Conservation (phyloP, 2,113 vertebrate species). For the Takifugu flavidus region DNA sequence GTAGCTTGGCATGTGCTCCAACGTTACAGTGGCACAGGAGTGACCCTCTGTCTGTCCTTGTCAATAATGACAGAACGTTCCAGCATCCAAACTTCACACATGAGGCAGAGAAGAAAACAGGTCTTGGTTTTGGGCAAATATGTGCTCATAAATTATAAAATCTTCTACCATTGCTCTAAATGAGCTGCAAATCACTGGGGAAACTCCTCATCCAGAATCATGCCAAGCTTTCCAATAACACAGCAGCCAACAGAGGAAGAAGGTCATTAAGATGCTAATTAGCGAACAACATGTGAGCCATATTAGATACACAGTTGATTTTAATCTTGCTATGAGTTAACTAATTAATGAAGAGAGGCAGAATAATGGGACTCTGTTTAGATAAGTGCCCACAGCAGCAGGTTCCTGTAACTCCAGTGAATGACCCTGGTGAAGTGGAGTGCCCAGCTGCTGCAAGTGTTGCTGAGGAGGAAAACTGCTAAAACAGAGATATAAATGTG, state of each 20-base stretch:
- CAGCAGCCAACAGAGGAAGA: conserved; percentile 7
- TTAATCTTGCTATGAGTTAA: conserved; percentile 7
- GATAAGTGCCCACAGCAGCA: not conserved
- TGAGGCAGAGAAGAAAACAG: not conserved
- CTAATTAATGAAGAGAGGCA: conserved; percentile 11
- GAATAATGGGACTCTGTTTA: not conserved
- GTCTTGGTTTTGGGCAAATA: not conserved
- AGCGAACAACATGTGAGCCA: conserved; percentile 13
- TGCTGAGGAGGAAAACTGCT: not conserved
- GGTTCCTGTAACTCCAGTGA: not conserved
- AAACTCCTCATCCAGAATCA: conserved; percentile 6
- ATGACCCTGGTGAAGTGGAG: not conserved
- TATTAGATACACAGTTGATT: conserved; percentile 4
- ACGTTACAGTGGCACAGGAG: no score
- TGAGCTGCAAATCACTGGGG: not conserved
- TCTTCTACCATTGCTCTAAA: not conserved
- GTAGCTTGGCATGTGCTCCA: no score
- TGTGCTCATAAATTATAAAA: no score
- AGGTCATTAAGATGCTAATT: conserved; percentile 20
- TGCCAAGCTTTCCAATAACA: conserved; percentile 9
- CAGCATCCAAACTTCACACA: no score
- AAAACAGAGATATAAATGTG: not conserved
- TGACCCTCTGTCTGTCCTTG: no score
- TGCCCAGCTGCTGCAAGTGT: not conserved
- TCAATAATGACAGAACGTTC: no score